Conservation (phyloP, 2,113 vertebrate species). For the Chiloscyllium plagiosum region DNA sequence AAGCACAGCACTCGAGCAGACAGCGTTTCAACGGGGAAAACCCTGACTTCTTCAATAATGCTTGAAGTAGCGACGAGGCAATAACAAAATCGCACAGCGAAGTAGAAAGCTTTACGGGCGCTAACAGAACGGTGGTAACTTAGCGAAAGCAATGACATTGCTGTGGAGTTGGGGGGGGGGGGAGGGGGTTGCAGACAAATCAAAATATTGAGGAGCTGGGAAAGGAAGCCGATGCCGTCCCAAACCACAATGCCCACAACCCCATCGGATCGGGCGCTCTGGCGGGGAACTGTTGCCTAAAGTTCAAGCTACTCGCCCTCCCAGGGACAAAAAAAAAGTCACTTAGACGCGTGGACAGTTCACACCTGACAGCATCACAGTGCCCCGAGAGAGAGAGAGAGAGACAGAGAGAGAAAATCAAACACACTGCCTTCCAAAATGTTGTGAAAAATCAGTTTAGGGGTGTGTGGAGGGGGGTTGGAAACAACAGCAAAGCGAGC, state of each 20-base stretch:
- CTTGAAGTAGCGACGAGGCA: neutral
- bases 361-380: neutral
- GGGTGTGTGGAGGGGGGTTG: too few species aligned
- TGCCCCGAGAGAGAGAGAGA: neutral
- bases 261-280: neutral
- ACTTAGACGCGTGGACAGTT: neutral
- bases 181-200: neutral
- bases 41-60: neutral
- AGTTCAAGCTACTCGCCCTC: neutral
- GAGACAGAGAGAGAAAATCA: neutral
- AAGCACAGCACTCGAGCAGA: neutral
- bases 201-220: neutral
- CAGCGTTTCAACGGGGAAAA: conserved; percentile 10
- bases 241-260: conserved; percentile 8
- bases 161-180: neutral
- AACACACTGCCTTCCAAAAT: neutral
- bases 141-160: neutral
- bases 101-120: neutral
- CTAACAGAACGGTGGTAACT: neutral
- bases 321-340: neutral
- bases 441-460: neutral
- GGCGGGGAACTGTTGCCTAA: neutral
- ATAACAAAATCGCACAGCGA: neutral
- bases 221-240: neutral
- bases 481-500: too few species aligned